phyloP scores from a whole-genome alignment of 2,888 invertebrate species.

The Pachydiplax longipennis region DNA sequence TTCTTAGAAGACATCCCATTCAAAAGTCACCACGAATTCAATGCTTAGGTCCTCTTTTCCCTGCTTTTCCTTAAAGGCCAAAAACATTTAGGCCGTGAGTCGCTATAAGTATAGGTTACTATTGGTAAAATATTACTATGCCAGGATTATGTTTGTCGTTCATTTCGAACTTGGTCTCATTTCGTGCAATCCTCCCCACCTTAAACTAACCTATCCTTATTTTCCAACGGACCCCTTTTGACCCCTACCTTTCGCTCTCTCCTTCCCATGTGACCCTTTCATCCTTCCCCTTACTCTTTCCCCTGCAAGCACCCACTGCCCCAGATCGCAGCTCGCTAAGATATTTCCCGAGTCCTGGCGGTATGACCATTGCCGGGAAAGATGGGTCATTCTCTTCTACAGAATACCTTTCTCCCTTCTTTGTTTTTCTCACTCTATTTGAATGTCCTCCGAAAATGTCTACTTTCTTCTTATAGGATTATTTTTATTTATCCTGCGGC shows the following conservation, averaged over 20 bases:
- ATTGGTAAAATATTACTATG: no score
- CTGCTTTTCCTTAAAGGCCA: no score
- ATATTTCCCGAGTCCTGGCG: no score
- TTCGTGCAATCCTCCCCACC: not conserved
- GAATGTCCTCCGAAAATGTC: not conserved
- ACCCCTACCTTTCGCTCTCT: not conserved
- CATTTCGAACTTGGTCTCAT: not conserved
- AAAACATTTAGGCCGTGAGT: no score
- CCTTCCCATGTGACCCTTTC: not conserved
- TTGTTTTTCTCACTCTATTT: not conserved
- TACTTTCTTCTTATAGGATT: no score
- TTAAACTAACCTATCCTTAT: not conserved
- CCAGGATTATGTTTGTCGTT: no score
- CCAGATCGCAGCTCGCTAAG: not conserved
- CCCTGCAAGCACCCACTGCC: conserved; percentile 33
- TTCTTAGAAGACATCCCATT: no score
- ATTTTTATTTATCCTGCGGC: no score
- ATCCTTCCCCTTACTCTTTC: not conserved
- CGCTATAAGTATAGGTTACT: no score
- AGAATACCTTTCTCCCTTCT: not conserved
- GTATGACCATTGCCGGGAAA: no score
- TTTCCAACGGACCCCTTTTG: not conserved
- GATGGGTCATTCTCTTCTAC: not conserved
- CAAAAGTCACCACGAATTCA: no score
- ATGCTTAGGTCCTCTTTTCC: no score